phyloP scores from a whole-genome alignment of 2,888 invertebrate species.

The Clostera curtula region DNA sequence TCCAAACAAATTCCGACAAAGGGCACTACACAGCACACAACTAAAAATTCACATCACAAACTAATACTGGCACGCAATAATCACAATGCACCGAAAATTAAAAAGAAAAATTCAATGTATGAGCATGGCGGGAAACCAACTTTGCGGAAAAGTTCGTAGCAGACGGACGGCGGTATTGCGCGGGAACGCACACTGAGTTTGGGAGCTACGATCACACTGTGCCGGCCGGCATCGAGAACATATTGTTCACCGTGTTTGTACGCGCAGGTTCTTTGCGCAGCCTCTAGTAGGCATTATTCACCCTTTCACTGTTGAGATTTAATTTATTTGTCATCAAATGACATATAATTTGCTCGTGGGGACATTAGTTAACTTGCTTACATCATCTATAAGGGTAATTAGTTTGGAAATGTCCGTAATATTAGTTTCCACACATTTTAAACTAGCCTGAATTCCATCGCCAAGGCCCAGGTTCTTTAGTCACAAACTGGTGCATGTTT shows the following conservation, averaged over 20 bases:
- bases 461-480: no score
- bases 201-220: constrained; percentile 46
- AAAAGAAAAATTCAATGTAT: constrained; percentile 21
- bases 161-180: constrained; percentile 18
- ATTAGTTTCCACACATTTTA: no score
- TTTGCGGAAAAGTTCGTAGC: constrained; percentile 59
- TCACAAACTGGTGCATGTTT: no score
- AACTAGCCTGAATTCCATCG: no score
- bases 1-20: constrained; percentile 36
- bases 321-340: no score
- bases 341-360: no score
- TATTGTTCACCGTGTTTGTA: constrained; percentile 27
- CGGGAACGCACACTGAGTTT: constrained; percentile 33
- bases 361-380: no score
- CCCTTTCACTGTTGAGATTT: no score
- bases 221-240: constrained; percentile 39
- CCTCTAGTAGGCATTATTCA: constrained; percentile 33
- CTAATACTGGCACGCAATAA: constrained; percentile 36
- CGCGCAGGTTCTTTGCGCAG: constrained; percentile 64
- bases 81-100: constrained; percentile 25
- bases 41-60: constrained; percentile 41
- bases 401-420: no score
- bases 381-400: no score
- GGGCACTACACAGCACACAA: constrained; percentile 34
- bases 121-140: constrained; percentile 54